phyloP scores from a whole-genome alignment of 2,797 vertebrate species.

The Pangasius krempfi region DNA sequence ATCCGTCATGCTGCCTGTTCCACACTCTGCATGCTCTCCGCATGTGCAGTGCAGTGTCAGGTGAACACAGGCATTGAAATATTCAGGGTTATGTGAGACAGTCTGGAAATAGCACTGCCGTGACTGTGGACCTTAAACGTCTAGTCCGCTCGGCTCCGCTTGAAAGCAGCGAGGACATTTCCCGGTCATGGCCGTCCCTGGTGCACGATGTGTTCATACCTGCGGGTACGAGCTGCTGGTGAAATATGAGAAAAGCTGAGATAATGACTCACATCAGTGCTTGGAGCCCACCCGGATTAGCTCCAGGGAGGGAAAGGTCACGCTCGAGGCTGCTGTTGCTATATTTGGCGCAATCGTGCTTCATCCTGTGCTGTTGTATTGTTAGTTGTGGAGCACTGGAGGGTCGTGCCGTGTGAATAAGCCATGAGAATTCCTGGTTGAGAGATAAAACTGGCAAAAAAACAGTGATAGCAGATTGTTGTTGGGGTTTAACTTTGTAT shows the following conservation, averaged over 20 bases:
- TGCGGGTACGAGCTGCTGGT: not conserved
- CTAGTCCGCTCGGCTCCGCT: not conserved
- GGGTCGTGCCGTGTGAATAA: not conserved
- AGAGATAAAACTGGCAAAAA: not conserved
- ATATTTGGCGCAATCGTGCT: constrained; percentile 39
- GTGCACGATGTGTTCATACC: not conserved
- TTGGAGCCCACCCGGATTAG: constrained; percentile 27
- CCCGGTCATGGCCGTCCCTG: not conserved
- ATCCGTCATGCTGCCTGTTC: constrained; percentile 35
- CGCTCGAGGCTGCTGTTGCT: constrained; percentile 7
- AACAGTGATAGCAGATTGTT: not conserved
- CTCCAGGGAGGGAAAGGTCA: constrained; percentile 48
- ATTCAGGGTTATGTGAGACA: constrained; percentile 76
- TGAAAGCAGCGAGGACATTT: not conserved
- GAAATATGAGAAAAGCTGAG: constrained; percentile 12
- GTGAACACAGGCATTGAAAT: constrained; percentile 72
- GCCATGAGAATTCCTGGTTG: constrained; percentile 7
- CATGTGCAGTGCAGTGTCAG: constrained; percentile 68
- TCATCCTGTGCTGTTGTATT: constrained; percentile 25
- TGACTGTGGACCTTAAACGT: constrained; percentile 47
- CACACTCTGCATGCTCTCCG: constrained; percentile 44
- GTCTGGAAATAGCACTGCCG: constrained; percentile 75
- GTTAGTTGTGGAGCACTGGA: not conserved
- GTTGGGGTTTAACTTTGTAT: not conserved
- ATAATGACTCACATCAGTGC: not conserved